A percentile compares a stretch with the other conserved stretches of the same genome.
phyloP scores from a whole-genome alignment of 2,113 vertebrate genomes.

The Petrocephalus microphthalmus region DNA sequence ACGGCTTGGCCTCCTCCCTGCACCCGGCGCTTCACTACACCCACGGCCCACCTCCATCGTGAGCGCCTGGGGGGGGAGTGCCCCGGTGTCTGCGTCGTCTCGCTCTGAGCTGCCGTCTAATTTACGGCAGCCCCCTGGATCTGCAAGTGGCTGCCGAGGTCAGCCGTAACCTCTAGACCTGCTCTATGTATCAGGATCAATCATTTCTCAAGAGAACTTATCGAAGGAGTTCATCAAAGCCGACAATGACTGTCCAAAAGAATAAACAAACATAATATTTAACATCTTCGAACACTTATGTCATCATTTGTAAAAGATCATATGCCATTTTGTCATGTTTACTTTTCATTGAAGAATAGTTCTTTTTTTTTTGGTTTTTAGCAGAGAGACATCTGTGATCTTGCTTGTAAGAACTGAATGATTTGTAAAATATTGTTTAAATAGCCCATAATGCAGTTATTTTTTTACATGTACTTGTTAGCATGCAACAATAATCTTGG shows the following conservation, averaged over 20 bases:
- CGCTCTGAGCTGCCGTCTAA: background rate
- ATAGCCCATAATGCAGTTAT: constrained; percentile 70
- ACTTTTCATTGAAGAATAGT: background rate
- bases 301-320: background rate
- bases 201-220: background rate
- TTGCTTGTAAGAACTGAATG: constrained; percentile 60
- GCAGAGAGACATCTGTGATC: constrained; percentile 45
- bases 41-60: constrained; percentile 90
- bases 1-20: constrained; percentile 88
- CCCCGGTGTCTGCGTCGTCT: background rate
- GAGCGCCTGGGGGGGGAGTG: constrained; percentile 34
- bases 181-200: background rate
- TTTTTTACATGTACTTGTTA: constrained; percentile 63
- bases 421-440: constrained; percentile 74
- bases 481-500: constrained; percentile 72
- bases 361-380: constrained; percentile 28
- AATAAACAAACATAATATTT: background rate
- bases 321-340: background rate
- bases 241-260: background rate
- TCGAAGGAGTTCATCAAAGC: background rate
- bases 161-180: background rate
- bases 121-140: background rate
- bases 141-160: background rate
- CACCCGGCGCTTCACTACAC: constrained; percentile 90
- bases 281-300: background rate